Base-by-base conservation (phyloP, 1,140 invertebrate species). In the Megathymus violae region DNA sequence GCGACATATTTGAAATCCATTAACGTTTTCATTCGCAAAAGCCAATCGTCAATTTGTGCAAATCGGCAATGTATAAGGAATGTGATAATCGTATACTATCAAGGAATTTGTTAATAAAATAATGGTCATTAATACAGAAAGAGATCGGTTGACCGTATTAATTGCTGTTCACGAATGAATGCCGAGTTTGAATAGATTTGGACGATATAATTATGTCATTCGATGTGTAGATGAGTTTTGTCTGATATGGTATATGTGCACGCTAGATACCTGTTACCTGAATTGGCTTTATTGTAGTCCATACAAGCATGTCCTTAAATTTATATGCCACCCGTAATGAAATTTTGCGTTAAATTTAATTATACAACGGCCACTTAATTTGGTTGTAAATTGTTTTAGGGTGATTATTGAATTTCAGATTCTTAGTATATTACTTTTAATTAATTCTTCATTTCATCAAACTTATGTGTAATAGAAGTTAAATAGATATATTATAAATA, bases 81-180 rank as follows among this genome's bases (percentile, higher is more conserved):
- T 17, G 0, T n/a, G 5, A 4, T 6, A 47, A 44, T 59, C 7
- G 16, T 51, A 0, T 7, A 13, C 5, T 36, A 44, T 13, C 6
- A 34, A 50, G 5, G n/a, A 27, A 9, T 40, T 51, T 31, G 19
- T 17, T 15, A 47, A 14, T 59, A 34, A 19, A 59, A 38, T 59
- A 47, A 59, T 47, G 54, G 25, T 59, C 52, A 40, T 16, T 54
- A 50, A 48, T 41, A 62, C 44, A 69, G 58, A 68, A 67, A 58
- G 60, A n/a, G 75, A 36, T 69, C 65, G 50, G 34, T 67, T 78
- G 77, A 78, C 74, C 77, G 69, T 72, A 52, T 14, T 74, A 80
- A 81, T 81, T 72, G 68, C 62, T 54, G 64, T 58, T 59, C 50
- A 62, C 64, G 44, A 58, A 36, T 67, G 64, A 67, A 67, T 62